phyloP scores from a whole-genome alignment of 2,113 vertebrate genomes.

The Anolis carolinensis region DNA sequence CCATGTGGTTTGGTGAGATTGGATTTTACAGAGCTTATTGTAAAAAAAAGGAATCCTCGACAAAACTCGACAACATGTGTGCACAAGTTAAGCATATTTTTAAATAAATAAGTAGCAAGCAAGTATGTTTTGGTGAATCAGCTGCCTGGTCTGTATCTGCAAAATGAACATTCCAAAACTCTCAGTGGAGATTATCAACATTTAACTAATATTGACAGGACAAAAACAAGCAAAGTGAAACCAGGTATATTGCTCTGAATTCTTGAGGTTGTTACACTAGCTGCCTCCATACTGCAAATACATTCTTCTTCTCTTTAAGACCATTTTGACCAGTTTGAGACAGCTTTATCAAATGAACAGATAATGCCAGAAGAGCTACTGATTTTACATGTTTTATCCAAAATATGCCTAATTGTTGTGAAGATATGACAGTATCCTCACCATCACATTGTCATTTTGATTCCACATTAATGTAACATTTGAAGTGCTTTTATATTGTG shows the following conservation, averaged over 20 bases:
- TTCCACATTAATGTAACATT: not conserved
- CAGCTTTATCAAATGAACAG: conserved; percentile 41
- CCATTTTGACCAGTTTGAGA: conserved; percentile 33
- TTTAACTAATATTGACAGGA: conserved; percentile 61
- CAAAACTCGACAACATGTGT: not conserved
- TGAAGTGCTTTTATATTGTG: no score
- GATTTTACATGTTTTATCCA: conserved; percentile 34
- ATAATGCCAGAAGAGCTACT: conserved; percentile 23
- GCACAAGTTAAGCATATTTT: not conserved
- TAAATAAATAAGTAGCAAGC: conserved; percentile 20
- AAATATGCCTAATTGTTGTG: conserved; percentile 35
- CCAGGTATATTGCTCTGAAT: conserved; percentile 38
- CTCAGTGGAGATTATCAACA: conserved; percentile 62
- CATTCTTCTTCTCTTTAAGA: conserved; percentile 43
- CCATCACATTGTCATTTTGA: not conserved
- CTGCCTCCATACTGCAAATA: conserved; percentile 33
- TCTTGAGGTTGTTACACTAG: conserved; percentile 37
- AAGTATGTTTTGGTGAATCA: not conserved
- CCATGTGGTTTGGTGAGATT: conserved; percentile 14
- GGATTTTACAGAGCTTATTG: conserved; percentile 1
- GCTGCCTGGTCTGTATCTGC: not conserved
- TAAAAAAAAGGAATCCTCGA: not conserved
- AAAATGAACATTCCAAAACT: conserved; percentile 50
- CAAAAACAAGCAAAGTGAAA: conserved; percentile 49
- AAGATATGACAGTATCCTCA: not conserved